Percentiles rank a stretch among this genome's conserved stretches.
phyloP scores from a whole-genome alignment of 92 coral and sea anemone genomes.

The Blastomussa wellsi region DNA sequence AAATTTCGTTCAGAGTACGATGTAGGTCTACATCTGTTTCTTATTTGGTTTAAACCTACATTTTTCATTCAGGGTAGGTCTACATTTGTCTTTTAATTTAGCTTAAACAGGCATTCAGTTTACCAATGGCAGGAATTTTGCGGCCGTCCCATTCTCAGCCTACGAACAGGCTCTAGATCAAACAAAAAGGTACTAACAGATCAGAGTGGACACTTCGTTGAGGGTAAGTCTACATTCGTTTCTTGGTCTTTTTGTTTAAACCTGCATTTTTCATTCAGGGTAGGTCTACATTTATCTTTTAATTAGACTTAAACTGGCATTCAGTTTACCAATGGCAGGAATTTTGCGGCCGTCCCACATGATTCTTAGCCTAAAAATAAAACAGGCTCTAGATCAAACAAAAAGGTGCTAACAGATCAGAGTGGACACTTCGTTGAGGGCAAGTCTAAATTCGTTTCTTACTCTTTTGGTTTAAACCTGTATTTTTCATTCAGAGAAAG shows the following conservation, averaged over 20 bases:
- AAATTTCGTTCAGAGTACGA: conserved; percentile 11
- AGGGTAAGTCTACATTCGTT: conserved; percentile 7
- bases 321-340: conserved; percentile 6
- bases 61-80: not conserved
- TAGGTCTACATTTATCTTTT: conserved; percentile 11
- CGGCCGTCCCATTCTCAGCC: conserved; percentile 10
- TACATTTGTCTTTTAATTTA: conserved; percentile 3
- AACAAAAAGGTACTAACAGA: not conserved
- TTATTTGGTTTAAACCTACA: not conserved
- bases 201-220: not conserved
- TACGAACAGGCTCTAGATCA: not conserved
- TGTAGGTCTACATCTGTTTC: conserved; percentile 10
- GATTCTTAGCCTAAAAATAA: not conserved
- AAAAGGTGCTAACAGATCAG: conserved; percentile 1
- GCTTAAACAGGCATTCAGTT: conserved; percentile 1
- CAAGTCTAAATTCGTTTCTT: not conserved
- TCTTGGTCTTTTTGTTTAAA: not conserved
- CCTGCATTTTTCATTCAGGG: not conserved
- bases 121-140: not conserved
- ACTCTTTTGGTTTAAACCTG: conserved; percentile 5
- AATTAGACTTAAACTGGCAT: conserved; percentile 4
- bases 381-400: conserved; percentile 8
- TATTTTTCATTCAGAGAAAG: conserved; percentile 14
- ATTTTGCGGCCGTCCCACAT: conserved; percentile 9
- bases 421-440: not conserved